Base-by-base conservation (phyloP, 2,888 invertebrate genomes). In the Periphyllus acericola region DNA sequence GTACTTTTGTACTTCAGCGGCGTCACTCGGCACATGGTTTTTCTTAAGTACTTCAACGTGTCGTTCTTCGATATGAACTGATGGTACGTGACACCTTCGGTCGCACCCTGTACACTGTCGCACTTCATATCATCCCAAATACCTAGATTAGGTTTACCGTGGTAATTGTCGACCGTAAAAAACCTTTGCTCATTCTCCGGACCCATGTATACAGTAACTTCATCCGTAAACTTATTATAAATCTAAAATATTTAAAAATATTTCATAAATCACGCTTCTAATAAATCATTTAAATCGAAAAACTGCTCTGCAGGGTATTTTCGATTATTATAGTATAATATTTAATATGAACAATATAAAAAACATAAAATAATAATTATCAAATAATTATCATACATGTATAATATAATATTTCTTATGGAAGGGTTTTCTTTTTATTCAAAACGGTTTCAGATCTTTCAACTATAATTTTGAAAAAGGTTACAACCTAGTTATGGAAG, bases 1-100 rank as follows among this genome's bases (percentile, higher is more conserved):
- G 91, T 90, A 94, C 94, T 91, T 89, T 93, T 92, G 90, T 92
- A 94, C 89, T 93, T 92, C 0, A 95, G 91, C 25, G 93, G 92
- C 90, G 94, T 92, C 0, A 93, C 92, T 91, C 94, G 93, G 91
- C 95, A 95, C 11, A 95, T 92, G 0, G 95, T 94, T 90, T 95
- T 95, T 83, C 95, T 92, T 93, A 95, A 95, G 90, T 95, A 94
- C 21, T 92, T 91, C 1, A 95, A 90, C 0, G 93, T 92, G 36
- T 93, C 93, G 19, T 93, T 91, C 89, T 93, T 94, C 0, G 92
- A 92, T 1, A 95, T 90, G 71, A 92, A 92, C 90, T 95, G 95
- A 0, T 93, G 93, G 90, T 92, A 92, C 80, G 91, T 91, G 34
- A 95, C 93, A 0, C 95, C 96, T 91, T 95, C 96, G 0, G 95